phyloP scores from a whole-genome alignment of 1,140 invertebrate species.

The Drosophila albomicans region DNA sequence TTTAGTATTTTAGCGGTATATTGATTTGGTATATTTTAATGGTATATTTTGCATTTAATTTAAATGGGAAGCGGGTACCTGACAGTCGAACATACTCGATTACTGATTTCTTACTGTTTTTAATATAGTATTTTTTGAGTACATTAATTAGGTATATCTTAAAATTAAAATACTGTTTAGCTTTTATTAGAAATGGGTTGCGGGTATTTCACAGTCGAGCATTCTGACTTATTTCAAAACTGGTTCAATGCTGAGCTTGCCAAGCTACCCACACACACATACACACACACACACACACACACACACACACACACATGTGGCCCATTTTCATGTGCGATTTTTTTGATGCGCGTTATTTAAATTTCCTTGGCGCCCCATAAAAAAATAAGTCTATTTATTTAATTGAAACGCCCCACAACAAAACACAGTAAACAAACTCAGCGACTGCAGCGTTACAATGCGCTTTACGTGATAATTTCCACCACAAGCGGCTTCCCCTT shows the following conservation, averaged over 20 bases:
- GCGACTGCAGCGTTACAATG: conserved; percentile 29
- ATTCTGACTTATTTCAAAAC: conserved; percentile 28
- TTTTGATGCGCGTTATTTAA: conserved; percentile 66
- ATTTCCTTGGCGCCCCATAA: conserved; percentile 67
- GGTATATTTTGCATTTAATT: too few relatives aligned
- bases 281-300: conserved; percentile 4
- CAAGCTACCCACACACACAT: conserved; percentile 36
- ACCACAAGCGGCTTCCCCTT: conserved; percentile 23
- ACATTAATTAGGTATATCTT: too few relatives aligned
- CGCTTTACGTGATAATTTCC: conserved; percentile 64
- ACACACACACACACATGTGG: background rate
- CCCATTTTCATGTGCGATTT: conserved; percentile 49
- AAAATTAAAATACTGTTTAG: too few relatives aligned
- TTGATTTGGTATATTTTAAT: too few relatives aligned
- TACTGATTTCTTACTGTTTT: too few relatives aligned
- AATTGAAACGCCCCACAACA: conserved; percentile 72
- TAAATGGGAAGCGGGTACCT: too few relatives aligned
- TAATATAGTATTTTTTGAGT: conserved; percentile 27
- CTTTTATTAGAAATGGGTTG: too few relatives aligned
- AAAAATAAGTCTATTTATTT: conserved; percentile 80
- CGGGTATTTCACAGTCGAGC: too few relatives aligned
- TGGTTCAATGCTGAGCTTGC: conserved; percentile 62
- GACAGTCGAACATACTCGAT: too few relatives aligned
- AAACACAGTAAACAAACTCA: conserved; percentile 26
- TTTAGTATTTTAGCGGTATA: too few relatives aligned